Conservation (phyloP, 2,113 vertebrate genomes). For the Ascaphus truei region DNA sequence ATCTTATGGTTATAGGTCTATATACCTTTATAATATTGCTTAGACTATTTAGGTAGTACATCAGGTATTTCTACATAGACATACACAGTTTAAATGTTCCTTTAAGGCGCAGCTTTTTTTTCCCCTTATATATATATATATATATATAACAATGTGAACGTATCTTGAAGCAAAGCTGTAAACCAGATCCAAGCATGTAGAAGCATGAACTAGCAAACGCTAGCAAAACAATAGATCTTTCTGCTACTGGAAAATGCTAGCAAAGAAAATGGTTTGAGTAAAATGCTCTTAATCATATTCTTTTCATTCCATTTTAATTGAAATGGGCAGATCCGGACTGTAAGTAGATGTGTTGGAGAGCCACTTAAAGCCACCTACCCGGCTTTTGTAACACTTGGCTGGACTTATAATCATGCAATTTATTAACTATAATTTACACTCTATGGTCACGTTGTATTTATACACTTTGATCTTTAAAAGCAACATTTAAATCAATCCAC, state of each 20-base stretch:
- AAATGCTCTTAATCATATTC: slow-evolving; percentile 4
- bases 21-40: too few relatives aligned
- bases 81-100: too few relatives aligned
- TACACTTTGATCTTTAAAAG: not conserved
- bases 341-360: not conserved
- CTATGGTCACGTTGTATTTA: not conserved
- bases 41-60: too few relatives aligned
- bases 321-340: slow-evolving; percentile 1
- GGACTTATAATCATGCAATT: slow-evolving; percentile 13
- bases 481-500: not conserved
- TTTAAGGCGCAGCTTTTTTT: too few relatives aligned
- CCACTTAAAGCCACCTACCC: slow-evolving; percentile 17
- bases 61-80: too few relatives aligned
- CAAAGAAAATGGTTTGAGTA: not conserved
- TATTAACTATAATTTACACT: slow-evolving; percentile 13
- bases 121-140: too few relatives aligned
- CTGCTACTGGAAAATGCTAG: too few relatives aligned
- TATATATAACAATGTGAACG: too few relatives aligned
- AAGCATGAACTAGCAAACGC: too few relatives aligned
- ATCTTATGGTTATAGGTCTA: too few relatives aligned
- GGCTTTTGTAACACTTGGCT: not conserved
- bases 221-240: slow-evolving; percentile 1
- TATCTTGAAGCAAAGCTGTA: too few relatives aligned
- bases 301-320: slow-evolving; percentile 16
- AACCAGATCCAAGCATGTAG: too few relatives aligned